Base-by-base conservation (phyloP, 64 coral and sea anemone species). In the Pocillopora damicornis region DNA sequence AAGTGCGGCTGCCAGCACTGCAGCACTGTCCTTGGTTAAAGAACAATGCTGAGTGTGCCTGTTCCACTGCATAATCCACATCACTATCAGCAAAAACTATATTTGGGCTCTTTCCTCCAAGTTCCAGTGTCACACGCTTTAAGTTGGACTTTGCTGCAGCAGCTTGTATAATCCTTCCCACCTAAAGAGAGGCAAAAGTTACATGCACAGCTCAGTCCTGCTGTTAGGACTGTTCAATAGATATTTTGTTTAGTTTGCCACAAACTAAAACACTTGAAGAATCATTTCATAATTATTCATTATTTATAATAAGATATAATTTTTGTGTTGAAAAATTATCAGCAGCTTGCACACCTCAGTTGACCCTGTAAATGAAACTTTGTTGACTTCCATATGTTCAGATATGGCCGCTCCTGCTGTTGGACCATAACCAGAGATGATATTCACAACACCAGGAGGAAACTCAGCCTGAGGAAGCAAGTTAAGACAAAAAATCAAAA, bases 341-440 rank as follows among this genome's bases (percentile, higher is more conserved):
- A 23, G 6, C 4, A 67, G 64, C 16, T 16, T 8, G 66, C 45
- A 20, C 59, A 97, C 95, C 78, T 98, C 91, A 63, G 88, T 98
- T 34, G 95, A 98, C 60, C 95, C 95, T 65, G 95, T 98, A 22
- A 98, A 98, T 77, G 95, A 88, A 15, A 98, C 91, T 88, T 98
- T 98, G 34, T 74, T 75, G 9, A 98, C 72, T 15, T 91, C 91
- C 91, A 98, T 88, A 88, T 98, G 95, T 15, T 92, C 79, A 59
- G 90, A 81, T 68, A 95, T 92, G 25, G 81, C 90, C 12, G 94
- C 94, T 6, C 94, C 94, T 80, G 94, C 94, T 37, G 94, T 95
- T 36, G 94, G 94, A 23, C 94, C 94, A 82, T 92, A 95, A 18
- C 94, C 94, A 62, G 94, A 77, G 8, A 95, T 92, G 18, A 95